phyloP scores from a whole-genome alignment of 2,797 vertebrate genomes.

The Synanceia verrucosa region DNA sequence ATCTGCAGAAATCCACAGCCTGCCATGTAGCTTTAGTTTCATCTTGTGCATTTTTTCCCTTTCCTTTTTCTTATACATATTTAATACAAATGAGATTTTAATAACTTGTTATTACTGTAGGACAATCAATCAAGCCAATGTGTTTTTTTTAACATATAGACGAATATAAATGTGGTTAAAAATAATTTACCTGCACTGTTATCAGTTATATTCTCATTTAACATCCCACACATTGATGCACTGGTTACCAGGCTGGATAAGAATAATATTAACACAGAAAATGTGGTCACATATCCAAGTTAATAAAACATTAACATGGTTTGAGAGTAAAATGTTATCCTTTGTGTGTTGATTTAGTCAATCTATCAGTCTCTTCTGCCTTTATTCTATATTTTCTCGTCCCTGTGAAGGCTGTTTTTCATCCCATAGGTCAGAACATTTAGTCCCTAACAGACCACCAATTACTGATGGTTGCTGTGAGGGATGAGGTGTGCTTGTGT shows the following conservation, averaged over 20 bases:
- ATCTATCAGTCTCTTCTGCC: background rate
- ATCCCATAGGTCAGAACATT: constrained; percentile 44
- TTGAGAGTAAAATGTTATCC: background rate
- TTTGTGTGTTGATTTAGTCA: background rate
- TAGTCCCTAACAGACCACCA: constrained; percentile 51
- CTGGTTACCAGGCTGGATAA: background rate
- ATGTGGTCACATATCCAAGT: too few relatives aligned
- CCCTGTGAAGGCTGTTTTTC: too few relatives aligned
- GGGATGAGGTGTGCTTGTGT: constrained; percentile 49
- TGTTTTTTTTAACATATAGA: background rate
- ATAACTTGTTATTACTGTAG: too few relatives aligned
- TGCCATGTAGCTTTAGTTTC: background rate
- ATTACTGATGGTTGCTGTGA: constrained; percentile 57
- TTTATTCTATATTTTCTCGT: background rate
- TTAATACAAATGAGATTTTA: background rate
- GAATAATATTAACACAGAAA: background rate
- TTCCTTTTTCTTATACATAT: background rate
- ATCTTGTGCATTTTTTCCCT: background rate
- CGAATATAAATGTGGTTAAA: background rate
- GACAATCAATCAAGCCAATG: too few relatives aligned
- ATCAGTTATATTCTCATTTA: too few relatives aligned
- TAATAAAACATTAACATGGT: too few relatives aligned
- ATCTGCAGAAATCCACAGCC: background rate
- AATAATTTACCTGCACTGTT: too few relatives aligned
- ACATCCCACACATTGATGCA: background rate